Evolutionary conservation across 2,888 invertebrate species (phyloP).

Genomic region (Habroteleia sp.): DNA sequence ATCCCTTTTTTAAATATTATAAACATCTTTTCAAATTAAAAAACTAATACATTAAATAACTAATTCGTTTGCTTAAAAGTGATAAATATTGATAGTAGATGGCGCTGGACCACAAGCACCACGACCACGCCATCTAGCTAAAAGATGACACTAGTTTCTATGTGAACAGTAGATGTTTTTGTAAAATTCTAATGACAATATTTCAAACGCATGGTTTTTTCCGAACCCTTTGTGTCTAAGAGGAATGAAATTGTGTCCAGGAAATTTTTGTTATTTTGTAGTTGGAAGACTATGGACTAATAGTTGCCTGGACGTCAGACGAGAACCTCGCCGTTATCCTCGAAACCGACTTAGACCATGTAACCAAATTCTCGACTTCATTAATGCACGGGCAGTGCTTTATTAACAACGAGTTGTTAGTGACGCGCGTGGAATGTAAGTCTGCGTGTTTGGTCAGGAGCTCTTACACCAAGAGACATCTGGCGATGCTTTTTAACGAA

Average conservation of each 20-base stretch:
- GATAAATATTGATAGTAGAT: no score
- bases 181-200: no score
- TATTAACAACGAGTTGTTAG: conserved; percentile 89
- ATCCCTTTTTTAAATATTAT: no score
- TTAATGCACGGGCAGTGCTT: conserved; percentile 87
- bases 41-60: no score
- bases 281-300: conserved; percentile 90
- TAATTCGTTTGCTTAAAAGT: no score
- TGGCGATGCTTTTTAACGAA: not conserved
- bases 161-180: no score
- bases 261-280: conserved; percentile 77
- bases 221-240: not conserved
- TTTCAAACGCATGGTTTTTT: no score
- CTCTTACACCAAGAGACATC: conserved; percentile 3
- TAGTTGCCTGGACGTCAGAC: conserved; percentile 90
- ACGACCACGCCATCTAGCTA: no score
- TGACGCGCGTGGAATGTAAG: conserved; percentile 90
- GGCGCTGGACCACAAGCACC: no score
- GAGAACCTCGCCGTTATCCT: conserved; percentile 88
- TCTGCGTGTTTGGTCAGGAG: no score
- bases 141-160: no score
- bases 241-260: conserved; percentile 2
- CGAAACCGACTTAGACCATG: conserved; percentile 88
- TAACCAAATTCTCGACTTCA: conserved; percentile 87
- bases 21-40: no score